phyloP scores from a whole-genome alignment of 1,140 invertebrate species.

The Araneus ventricosus region DNA sequence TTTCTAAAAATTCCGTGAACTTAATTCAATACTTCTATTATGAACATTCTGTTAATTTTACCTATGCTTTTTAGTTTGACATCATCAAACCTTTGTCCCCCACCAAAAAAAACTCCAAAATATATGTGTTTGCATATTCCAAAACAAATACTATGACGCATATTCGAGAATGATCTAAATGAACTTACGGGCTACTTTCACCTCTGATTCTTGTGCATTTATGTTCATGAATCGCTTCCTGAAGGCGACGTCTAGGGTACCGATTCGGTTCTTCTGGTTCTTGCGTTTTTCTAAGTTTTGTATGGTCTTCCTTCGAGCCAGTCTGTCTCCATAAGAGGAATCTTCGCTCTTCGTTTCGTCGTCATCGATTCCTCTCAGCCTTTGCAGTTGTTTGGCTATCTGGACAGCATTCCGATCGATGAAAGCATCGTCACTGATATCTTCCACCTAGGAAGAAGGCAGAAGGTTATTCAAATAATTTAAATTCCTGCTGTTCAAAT shows the following conservation, averaged over 20 bases:
- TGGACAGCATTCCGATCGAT: slow-evolving; percentile 95
- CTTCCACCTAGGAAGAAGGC: slow-evolving; percentile 85
- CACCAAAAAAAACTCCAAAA: no score
- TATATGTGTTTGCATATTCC: no score
- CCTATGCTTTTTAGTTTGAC: no score
- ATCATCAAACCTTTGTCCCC: no score
- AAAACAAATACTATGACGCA: neutral
- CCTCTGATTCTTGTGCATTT: slow-evolving; percentile 84
- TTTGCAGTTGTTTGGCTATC: slow-evolving; percentile 93
- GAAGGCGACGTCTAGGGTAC: slow-evolving; percentile 95
- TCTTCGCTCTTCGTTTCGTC: slow-evolving; percentile 89
- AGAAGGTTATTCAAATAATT: neutral
- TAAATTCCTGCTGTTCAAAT: no score
- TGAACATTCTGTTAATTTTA: neutral
- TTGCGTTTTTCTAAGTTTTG: slow-evolving; percentile 92
- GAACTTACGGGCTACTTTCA: slow-evolving; percentile 62
- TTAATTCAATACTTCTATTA: no score
- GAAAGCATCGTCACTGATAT: slow-evolving; percentile 91
- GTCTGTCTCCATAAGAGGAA: slow-evolving; percentile 88
- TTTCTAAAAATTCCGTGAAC: neutral
- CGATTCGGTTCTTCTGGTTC: slow-evolving; percentile 89
- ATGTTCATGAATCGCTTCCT: slow-evolving; percentile 94
- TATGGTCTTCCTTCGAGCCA: slow-evolving; percentile 92
- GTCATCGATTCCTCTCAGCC: slow-evolving; percentile 81
- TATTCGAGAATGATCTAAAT: neutral